phyloP scores from a whole-genome alignment of 1,140 invertebrate species.

The Leguminivora glycinivorella region DNA sequence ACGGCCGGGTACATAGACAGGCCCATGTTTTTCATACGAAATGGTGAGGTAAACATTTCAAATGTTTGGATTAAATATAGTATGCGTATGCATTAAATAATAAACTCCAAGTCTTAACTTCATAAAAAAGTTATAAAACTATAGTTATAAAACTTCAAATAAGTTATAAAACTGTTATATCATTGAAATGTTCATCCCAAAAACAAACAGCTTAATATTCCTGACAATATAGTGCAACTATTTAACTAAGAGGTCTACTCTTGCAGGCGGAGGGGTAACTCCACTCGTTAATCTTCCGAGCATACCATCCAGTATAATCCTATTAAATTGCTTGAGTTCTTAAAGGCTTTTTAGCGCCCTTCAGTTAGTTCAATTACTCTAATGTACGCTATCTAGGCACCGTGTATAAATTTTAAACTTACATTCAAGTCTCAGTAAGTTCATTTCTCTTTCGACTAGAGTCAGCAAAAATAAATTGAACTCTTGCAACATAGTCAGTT shows the following conservation, averaged over 20 bases:
- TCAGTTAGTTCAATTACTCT: slow-evolving; percentile 23
- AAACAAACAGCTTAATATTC: not conserved
- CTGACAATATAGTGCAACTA: not conserved
- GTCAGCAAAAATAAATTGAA: slow-evolving; percentile 5
- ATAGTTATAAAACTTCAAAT: no score
- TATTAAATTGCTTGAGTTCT: slow-evolving; percentile 25
- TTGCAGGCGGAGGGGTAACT: not conserved
- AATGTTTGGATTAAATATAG: no score
- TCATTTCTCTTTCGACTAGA: not conserved
- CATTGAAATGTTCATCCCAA: no score
- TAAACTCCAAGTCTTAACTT: no score
- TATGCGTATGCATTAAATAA: no score
- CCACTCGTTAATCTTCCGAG: slow-evolving; percentile 10
- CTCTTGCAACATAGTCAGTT: not conserved
- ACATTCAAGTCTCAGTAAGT: not conserved
- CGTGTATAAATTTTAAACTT: not conserved
- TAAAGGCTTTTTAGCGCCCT: slow-evolving; percentile 21
- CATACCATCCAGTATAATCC: slow-evolving; percentile 13
- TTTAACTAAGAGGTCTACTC: not conserved
- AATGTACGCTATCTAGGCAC: not conserved
- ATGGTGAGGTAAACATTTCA: no score
- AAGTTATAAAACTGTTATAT: no score
- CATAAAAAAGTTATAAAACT: no score
- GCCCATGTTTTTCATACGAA: no score
- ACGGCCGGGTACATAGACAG: no score